phyloP scores from a whole-genome alignment of 2,888 invertebrate species.

The Apantesis nais region DNA sequence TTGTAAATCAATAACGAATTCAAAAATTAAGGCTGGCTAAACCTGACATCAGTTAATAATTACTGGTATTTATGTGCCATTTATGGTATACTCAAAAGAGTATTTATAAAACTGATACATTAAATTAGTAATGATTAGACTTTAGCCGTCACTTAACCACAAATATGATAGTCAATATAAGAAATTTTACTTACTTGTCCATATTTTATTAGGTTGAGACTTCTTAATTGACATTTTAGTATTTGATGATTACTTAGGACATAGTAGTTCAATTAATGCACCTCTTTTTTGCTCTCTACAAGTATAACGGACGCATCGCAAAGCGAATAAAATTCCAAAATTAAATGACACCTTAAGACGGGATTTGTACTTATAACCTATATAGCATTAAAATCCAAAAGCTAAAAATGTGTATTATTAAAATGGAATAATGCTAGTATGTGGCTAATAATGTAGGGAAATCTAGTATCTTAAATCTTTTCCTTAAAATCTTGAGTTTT shows the following conservation, averaged over 20 bases:
- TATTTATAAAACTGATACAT: constrained; percentile 1
- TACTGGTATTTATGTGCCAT: background rate
- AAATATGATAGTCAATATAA: background rate
- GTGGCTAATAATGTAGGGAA: background rate
- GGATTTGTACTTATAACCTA: background rate
- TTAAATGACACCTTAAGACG: constrained; percentile 7
- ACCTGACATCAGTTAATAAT: background rate
- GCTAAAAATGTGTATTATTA: too few species aligned
- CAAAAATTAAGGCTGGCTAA: background rate
- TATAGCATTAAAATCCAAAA: background rate
- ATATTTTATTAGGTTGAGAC: constrained; percentile 14
- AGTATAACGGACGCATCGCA: constrained; percentile 19
- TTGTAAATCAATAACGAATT: background rate
- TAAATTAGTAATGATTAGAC: constrained; percentile 2
- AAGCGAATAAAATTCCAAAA: constrained; percentile 21
- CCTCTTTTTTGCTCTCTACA: constrained; percentile 24
- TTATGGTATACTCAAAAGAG: constrained; percentile 1
- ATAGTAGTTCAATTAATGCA: constrained; percentile 29
- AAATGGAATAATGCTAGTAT: background rate
- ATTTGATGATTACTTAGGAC: constrained; percentile 35
- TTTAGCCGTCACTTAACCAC: constrained; percentile 4
- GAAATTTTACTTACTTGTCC: constrained; percentile 16
- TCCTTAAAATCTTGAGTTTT: background rate
- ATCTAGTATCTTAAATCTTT: background rate
- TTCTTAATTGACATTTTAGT: constrained; percentile 41